Conservation (phyloP, 2,113 vertebrate species). For the Pluvialis apricaria region DNA sequence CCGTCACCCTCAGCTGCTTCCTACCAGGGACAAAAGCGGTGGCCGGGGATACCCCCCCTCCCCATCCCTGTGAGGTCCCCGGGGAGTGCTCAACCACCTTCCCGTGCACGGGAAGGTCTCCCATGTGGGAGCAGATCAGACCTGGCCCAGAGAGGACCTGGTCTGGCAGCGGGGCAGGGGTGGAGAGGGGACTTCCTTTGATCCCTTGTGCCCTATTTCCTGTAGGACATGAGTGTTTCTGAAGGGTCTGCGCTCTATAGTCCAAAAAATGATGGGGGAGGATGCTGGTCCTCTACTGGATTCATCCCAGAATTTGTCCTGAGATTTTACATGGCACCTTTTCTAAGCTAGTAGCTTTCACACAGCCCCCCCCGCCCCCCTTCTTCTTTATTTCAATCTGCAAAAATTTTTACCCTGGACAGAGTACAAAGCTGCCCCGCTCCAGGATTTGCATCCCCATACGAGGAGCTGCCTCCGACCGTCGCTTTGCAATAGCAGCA, state of each 20-base stretch:
- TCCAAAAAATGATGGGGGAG: neutral
- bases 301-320: neutral
- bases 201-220: neutral
- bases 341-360: neutral
- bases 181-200: neutral
- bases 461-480: neutral
- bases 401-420: neutral
- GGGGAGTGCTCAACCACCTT: neutral
- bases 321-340: neutral
- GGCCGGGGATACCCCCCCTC: neutral
- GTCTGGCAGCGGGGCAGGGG: accelerated
- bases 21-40: neutral
- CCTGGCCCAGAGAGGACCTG: neutral
- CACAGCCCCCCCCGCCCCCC: accelerated
- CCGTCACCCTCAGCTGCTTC: neutral
- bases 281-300: neutral
- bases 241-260: neutral
- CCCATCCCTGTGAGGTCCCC: neutral
- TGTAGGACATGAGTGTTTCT: neutral
- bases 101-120: accelerated
- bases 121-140: neutral
- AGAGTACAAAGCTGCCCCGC: neutral
- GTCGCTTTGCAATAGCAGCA: neutral
- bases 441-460: accelerated
- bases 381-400: neutral